A percentile compares a stretch with the other conserved stretches of the same genome.
Evolutionary conservation across 2,113 vertebrate genomes (phyloP).

Genomic region (Parus major): DNA sequence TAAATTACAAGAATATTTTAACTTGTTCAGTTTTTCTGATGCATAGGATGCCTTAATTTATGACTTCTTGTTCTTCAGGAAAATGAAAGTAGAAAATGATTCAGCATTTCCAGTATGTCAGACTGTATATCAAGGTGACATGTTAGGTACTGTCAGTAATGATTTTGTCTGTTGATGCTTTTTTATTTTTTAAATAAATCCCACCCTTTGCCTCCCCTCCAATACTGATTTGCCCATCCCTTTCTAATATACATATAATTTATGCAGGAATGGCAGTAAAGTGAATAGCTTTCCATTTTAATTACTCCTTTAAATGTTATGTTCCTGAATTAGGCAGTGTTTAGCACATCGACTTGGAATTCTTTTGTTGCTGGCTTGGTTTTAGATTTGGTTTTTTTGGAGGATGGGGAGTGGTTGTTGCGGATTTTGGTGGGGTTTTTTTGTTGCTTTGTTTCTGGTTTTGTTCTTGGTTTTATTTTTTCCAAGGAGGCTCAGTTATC

Average conservation of each 20-base stretch:
- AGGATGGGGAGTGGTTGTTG: rapidly evolving
- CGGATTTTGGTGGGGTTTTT: neutral
- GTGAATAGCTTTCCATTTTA: neutral
- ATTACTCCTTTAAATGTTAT: neutral
- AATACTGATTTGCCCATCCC: neutral
- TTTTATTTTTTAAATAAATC: neutral
- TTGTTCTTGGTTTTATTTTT: neutral
- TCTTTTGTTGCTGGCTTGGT: neutral
- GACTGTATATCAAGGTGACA: neutral
- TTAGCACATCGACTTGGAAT: neutral
- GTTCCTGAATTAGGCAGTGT: neutral
- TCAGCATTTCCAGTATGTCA: neutral
- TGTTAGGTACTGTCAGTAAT: neutral
- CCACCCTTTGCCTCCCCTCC: too few relatives aligned
- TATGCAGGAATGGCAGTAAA: neutral
- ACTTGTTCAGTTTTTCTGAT: neutral
- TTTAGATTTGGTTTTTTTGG: neutral
- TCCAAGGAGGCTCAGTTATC: neutral
- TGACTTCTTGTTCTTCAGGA: neutral
- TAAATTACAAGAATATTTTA: neutral
- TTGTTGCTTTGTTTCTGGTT: neutral
- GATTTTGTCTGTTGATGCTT: neutral
- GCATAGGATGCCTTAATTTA: neutral
- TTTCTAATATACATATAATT: neutral
- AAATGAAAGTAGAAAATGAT: neutral